Base-by-base conservation (phyloP, 2,797 vertebrate species). In the Falco peregrinus region DNA sequence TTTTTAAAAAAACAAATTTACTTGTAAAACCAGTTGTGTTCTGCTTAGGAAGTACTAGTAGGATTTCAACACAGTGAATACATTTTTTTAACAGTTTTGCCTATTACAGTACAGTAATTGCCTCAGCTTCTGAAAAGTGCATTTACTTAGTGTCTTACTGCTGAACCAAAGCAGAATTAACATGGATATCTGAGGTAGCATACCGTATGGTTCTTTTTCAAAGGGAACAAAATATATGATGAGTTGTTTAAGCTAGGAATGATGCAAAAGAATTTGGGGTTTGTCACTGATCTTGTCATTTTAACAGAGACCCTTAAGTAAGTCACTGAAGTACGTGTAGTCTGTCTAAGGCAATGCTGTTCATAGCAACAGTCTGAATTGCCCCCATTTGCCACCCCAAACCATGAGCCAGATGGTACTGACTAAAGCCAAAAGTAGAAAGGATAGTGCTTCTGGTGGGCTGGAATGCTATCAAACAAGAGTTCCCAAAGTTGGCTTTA, bases 181-280 rank as follows among this genome's bases (percentile, higher is more conserved):
- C 15, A 7, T 28, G 11, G 28, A 7, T 11, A 10, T 61, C 28
- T 76, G 8, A 39, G 24, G 15, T 4, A 14, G 15, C 37, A 39
- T 24, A 18, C 9, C 56, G 4, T 21, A 4, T 31, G 14, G 8
- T 35, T 31, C 17, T 77, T 39, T 54, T 83, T 25, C 33, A 50
- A 43, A 64, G 61, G n/a, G 11, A 81, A 33, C 7, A 14, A 61
- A 25, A 18, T 53, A 53, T 53, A 19, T 48, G 22, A 47, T 61
- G 24, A 64, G 12, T 20, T 19, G 35, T 35, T 90, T 70, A 70
- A 86, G 84, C 78, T n/a, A 12, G 16, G 12, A 63, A 33, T 21
- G 14, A 16, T 10, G 22, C 14, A 2, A 54, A 33, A 21, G 79
- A 57, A 19, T 33, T 71, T 1, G 2, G 1, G 0, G 1, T 35